Evolutionary conservation across 2,888 invertebrate species (phyloP), one percentile per base, ranked within the genome.

Genomic region (Notodonta ziczac): DNA sequence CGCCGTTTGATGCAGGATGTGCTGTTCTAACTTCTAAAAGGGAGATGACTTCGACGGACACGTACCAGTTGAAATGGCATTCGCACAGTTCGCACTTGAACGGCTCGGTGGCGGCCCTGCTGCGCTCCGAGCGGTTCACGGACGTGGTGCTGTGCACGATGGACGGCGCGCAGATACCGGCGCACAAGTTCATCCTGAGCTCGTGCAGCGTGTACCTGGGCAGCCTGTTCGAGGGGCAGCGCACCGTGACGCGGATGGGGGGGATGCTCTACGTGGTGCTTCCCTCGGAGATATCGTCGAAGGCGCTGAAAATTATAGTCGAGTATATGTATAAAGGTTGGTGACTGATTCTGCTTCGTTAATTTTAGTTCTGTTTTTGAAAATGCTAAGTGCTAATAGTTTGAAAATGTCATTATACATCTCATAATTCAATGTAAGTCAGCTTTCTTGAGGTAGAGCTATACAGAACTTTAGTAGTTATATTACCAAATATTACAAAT

Each of bases 41-140:
- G 58, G 84, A 73, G 73, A 93, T 94, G 90, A 94, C 93, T 74
- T 91, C 94, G 66, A 94, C 95, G 78, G 97, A 97, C 88, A 97
- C 97, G 78, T 97, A 97, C 88, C 97, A 97, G 89, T 94, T 97
- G 59, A 97, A 97, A 94, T 97, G 97, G 97, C 97, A 97, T 88
- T 97, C 97, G 72, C 97, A 97, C 93, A 95, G 96, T 78, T 95
- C 96, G 42, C 97, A 97, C 90, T 94, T 97, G 77, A 97, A 97
- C 89, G 96, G 96, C 58, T 97, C 97, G 67, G 96, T 97, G 57
- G 96, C 97, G 63, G 96, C 96, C 16, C 88, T 97, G 78, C 95
- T 96, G 16, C 96, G 96, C 65, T 97, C 96, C 79, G 97, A 97
- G 83, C 95, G 96, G 72, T 97, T 97, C 84, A 96, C 97, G 54